phyloP scores from a whole-genome alignment of 2,113 vertebrate genomes.

The Aldabrachelys gigantea region DNA sequence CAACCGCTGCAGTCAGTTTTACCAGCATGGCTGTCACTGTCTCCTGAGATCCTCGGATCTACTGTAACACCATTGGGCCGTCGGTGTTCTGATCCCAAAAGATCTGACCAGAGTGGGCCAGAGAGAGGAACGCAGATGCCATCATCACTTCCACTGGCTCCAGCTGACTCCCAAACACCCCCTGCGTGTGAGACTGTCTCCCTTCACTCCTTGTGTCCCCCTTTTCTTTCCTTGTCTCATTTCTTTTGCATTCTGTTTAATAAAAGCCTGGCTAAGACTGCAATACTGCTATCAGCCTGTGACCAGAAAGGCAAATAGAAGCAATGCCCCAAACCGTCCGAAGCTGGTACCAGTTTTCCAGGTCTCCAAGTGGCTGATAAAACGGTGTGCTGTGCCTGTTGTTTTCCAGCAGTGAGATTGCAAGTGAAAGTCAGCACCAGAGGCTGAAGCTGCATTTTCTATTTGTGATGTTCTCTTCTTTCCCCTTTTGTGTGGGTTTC shows the following conservation, averaged over 20 bases:
- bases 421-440: not conserved
- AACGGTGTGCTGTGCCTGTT: not conserved
- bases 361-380: not conserved
- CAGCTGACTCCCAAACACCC: not conserved
- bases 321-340: not conserved
- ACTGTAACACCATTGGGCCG: not conserved
- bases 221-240: not conserved
- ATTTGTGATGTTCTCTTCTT: not conserved
- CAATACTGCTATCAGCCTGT: not conserved
- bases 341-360: not conserved
- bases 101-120: not conserved
- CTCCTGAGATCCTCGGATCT: not conserved
- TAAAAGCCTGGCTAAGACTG: not conserved
- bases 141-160: not conserved
- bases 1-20: not conserved
- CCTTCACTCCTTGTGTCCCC: not conserved
- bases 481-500: not conserved
- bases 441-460: not conserved
- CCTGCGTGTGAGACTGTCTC: not conserved
- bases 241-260: not conserved
- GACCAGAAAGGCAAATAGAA: not conserved
- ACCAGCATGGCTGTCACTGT: not conserved
- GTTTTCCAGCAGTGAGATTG: not conserved
- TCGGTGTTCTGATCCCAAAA: not conserved
- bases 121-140: not conserved